These are phyloP conservation scores for Lasioglossum villosulum DNA, from an alignment of 2,888 invertebrate genomes.

Conservation along the genomic window DNA sequence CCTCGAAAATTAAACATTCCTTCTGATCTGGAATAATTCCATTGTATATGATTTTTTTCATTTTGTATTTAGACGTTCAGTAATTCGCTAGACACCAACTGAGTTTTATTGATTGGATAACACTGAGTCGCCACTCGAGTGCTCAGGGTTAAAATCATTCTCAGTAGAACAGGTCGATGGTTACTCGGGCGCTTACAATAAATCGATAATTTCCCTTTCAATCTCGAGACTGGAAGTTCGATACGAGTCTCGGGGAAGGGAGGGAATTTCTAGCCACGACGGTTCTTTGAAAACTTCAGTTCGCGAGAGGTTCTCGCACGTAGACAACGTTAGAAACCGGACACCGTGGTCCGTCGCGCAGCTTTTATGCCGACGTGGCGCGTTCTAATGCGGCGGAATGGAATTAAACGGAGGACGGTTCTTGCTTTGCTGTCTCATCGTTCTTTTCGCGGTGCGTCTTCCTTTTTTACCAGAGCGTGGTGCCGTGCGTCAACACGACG, in stretches of 20 bases:
- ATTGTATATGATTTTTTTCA: too few species aligned
- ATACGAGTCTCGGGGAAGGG: neutral
- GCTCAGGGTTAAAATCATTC: neutral
- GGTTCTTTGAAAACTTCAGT: slow-evolving; percentile 12
- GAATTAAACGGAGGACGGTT: slow-evolving; percentile 29
- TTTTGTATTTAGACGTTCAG: too few species aligned
- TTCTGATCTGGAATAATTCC: too few species aligned
- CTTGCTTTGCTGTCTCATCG: neutral
- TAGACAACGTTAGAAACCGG: slow-evolving; percentile 2
- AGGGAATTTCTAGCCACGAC: neutral
- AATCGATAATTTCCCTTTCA: neutral
- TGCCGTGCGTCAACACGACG: slow-evolving; percentile 15
- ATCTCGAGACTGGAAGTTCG: neutral
- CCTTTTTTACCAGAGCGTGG: neutral
- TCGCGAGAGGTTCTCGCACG: neutral
- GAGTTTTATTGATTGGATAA: too few species aligned
- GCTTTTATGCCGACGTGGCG: slow-evolving; percentile 22
- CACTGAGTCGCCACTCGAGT: too few species aligned
- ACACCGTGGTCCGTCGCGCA: neutral
- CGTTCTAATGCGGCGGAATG: slow-evolving; percentile 34
- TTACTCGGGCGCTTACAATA: neutral
- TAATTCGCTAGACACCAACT: too few species aligned
- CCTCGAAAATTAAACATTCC: too few species aligned
- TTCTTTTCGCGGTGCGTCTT: neutral
- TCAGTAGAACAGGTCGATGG: neutral